Evolutionary conservation across 1,140 invertebrate genomes (phyloP), one percentile per base, ranked within the genome.

Genomic region (Drosophila trapezifrons): DNA sequence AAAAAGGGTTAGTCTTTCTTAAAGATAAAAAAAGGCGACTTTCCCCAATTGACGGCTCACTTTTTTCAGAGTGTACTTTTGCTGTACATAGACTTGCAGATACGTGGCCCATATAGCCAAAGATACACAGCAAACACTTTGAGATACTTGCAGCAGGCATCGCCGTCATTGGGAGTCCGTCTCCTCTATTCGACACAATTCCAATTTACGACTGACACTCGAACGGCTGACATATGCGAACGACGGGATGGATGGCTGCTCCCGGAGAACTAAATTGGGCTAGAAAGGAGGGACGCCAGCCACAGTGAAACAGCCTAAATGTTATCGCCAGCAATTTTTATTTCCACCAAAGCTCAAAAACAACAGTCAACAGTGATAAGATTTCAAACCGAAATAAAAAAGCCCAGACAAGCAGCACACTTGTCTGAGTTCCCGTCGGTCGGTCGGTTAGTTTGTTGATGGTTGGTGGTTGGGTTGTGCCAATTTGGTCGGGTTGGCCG

Each of bases 281-380:
- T 40, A 52, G 65, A 65, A 64, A 64, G 29, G 60, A n/a, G n/a
- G n/a, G n/a, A n/a, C 52, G 65, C 37, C 52, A 43, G 15, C 25
- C 29, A 29, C 66, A 47, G 65, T 72, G 49, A 54, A 57, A 64
- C 40, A 37, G 60, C 73, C 77, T 74, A 77, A 67, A 65, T 84
- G 66, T 84, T 84, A 84, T 84, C 81, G 59, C 32, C 58, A 80
- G 70, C 76, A 65, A 65, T 73, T 64, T 79, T 80, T 80, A 70
- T 70, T 80, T 75, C 76, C 59, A 84, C 46, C 67, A 76, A 84
- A 84, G 76, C 80, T 84, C 47, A 84, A 84, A 84, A 84, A 84
- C 80, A 84, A 84, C 80, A 84, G 76, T 80, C 78, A 67, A 84
- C 72, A 69, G 46, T 84, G 80, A 84, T 84, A 84, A 84, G 80